Evolutionary conservation across 2,113 vertebrate species (phyloP).

Genomic region (Acinonyx jubatus): DNA sequence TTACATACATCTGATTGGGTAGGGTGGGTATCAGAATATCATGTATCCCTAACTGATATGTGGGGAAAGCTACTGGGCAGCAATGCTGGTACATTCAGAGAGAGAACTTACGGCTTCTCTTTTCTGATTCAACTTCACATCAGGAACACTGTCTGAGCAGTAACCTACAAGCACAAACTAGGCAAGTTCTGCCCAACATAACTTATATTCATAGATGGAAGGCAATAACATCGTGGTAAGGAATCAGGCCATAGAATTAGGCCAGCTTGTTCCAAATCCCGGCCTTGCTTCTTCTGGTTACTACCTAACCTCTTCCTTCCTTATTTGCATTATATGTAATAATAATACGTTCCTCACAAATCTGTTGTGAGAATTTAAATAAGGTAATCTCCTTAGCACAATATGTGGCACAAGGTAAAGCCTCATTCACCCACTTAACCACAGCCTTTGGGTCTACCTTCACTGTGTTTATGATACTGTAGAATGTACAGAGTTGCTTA

Average conservation of each 20-base stretch:
- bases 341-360: neutral
- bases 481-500: neutral
- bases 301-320: neutral
- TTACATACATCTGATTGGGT: neutral
- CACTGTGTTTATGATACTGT: neutral
- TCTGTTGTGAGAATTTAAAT: neutral
- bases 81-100: neutral
- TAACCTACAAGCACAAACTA: neutral
- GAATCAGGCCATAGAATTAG: neutral
- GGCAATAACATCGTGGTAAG: neutral
- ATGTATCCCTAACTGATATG: neutral
- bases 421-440: neutral
- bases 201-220: neutral
- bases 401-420: neutral
- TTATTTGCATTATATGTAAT: neutral
- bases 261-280: neutral
- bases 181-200: neutral
- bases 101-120: neutral
- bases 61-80: neutral
- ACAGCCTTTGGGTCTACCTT: neutral
- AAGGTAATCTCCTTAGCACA: neutral
- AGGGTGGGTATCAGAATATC: neutral
- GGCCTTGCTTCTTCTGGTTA: neutral
- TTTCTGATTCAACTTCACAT: neutral
- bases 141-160: neutral